Base-by-base conservation (phyloP, 2,888 invertebrate species). In the Tiliacea citrago region DNA sequence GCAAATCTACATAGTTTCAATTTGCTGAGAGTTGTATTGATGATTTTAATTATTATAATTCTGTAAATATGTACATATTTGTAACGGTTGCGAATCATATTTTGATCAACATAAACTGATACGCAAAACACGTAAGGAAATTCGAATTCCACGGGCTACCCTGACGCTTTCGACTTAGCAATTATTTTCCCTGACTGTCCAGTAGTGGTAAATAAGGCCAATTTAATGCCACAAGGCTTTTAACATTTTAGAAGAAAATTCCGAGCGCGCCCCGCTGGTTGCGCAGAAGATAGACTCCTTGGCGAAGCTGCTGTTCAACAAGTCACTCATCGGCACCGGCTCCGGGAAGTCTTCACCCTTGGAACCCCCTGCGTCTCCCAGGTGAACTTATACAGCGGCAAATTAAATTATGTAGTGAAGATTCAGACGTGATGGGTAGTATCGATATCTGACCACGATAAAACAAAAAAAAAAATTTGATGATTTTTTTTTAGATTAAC, bases 201-300 rank as follows among this genome's bases (percentile, higher is more conserved):
- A 53, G 35, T n/a, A n/a, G 35, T 51, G 29, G 35, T 49, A 35
- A 9, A 18, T 65, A 21, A 1, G 10, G 49, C 65, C 16, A 35
- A 66, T 13, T 1, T 39, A 24, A 24, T 68, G 13, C 24, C 60
- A 61, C 12, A 35, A 66, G 10, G n/a, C 18, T 53, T 7, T 66
- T 35, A 0, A 66, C 35, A 60, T 91, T 91, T 8, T 88, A 96
- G 96, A 96, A 82, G 96, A 96, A 85, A 96, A 90, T 79, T 93
- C 95, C 0, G 97, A 97, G 90, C 97, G 97, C 81, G 97, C 97
- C 45, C 98, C 97, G 42, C 96, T 98, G 75, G 97, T 98, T 90
- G 97, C 97, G 86, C 97, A 97, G 94, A 97, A 98, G 93, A 97
- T 97, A 87, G 98, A 98, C 93, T 98, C 98, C 79, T 94, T 98